Evolutionary conservation across 2,888 invertebrate species (phyloP).

Genomic region (Drosophila antonietae): DNA sequence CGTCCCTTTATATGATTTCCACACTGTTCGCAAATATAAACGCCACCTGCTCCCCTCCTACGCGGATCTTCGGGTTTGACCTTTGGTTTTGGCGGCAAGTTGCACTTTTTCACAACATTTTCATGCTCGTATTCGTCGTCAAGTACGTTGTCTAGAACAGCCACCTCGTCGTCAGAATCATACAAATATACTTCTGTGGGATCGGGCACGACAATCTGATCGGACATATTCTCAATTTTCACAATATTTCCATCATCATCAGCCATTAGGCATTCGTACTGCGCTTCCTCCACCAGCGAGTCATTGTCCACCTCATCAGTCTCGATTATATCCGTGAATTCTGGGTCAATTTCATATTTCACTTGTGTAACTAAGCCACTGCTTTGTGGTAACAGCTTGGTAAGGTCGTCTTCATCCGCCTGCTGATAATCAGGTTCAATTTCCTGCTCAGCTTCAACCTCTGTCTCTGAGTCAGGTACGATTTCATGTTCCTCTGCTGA

Average conservation of each 20-base stretch:
- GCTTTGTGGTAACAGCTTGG: constrained; percentile 35
- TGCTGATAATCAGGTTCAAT: constrained; percentile 18
- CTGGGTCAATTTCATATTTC: constrained; percentile 44
- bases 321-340: constrained; percentile 55
- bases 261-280: constrained; percentile 63
- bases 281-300: constrained; percentile 54
- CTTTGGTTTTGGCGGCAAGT: constrained; percentile 71
- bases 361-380: constrained; percentile 31
- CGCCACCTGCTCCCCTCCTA: constrained; percentile 65
- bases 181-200: constrained; percentile 59
- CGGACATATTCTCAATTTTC: constrained; percentile 49
- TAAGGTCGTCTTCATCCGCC: constrained; percentile 30
- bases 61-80: constrained; percentile 64
- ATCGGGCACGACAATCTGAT: constrained; percentile 54
- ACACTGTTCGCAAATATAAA: constrained; percentile 71
- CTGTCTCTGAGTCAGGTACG: constrained; percentile 34
- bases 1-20: constrained; percentile 72
- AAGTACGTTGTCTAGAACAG: constrained; percentile 64
- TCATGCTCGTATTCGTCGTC: constrained; percentile 71
- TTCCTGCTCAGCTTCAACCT: constrained; percentile 23
- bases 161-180: constrained; percentile 70
- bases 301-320: constrained; percentile 58
- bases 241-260: constrained; percentile 59
- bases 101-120: constrained; percentile 68
- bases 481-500: constrained; percentile 20